These are phyloP conservation scores for Venturia canescens DNA, from an alignment of 1,140 invertebrate genomes.

Conservation along the genomic window DNA sequence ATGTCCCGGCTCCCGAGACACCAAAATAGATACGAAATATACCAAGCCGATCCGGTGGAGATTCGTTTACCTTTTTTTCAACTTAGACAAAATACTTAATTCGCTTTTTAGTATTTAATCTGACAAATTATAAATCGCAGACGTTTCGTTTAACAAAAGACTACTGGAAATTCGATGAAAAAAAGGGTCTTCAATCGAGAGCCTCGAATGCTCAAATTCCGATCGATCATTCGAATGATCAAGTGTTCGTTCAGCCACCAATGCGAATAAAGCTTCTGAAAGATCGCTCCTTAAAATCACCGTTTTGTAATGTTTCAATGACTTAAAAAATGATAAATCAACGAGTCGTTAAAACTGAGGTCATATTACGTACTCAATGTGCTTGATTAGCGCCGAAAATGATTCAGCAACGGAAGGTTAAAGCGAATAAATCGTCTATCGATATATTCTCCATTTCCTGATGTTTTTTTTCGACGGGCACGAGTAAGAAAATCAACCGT, in stretches of 20 bases:
- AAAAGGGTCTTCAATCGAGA: too few relatives aligned
- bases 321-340: conserved; percentile 15
- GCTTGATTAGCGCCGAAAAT: background rate
- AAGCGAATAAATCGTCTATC: conserved; percentile 19
- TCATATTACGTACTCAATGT: background rate
- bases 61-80: too few relatives aligned
- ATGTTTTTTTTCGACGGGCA: conserved; percentile 3
- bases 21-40: too few relatives aligned
- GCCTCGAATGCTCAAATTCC: too few relatives aligned
- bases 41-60: too few relatives aligned
- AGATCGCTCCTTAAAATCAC: background rate
- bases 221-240: too few relatives aligned
- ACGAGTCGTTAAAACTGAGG: background rate
- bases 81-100: too few relatives aligned
- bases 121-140: too few relatives aligned
- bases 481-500: background rate
- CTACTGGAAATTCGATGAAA: too few relatives aligned
- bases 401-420: conserved; percentile 29
- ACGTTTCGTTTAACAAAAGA: too few relatives aligned
- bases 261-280: conserved; percentile 12
- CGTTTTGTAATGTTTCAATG: background rate
- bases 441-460: conserved; percentile 24
- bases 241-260: background rate
- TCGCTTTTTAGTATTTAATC: too few relatives aligned
- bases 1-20: too few relatives aligned